Conservation (phyloP, 1,140 invertebrate species). For the Nephotettix cincticeps region DNA sequence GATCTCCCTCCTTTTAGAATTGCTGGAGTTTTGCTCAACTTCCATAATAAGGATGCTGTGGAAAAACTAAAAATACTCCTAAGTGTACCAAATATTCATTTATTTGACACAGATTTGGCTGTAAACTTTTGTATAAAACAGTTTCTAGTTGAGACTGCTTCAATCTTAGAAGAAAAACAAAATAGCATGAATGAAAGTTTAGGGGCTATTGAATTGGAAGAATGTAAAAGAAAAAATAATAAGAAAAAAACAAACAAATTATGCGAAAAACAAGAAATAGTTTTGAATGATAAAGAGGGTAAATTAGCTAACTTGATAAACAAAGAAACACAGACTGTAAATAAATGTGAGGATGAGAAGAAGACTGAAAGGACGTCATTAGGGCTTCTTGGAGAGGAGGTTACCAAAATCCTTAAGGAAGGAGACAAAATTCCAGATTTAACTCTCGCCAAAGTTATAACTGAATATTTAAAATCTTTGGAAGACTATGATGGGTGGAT, state of each 20-base stretch:
- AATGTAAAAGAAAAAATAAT: neutral
- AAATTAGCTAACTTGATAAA: neutral
- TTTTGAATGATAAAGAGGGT: no score
- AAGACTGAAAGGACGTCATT: neutral
- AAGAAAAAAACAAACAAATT: neutral
- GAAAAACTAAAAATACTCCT: constrained; percentile 50
- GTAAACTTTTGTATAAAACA: constrained; percentile 56
- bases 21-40: constrained; percentile 52
- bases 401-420: constrained; percentile 52
- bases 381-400: constrained; percentile 53
- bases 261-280: no score
- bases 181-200: neutral
- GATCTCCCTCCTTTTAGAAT: constrained; percentile 47
- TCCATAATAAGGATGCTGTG: constrained; percentile 45
- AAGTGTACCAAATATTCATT: constrained; percentile 49
- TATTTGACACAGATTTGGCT: constrained; percentile 54
- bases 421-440: constrained; percentile 56
- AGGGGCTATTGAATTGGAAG: neutral
- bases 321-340: constrained; percentile 12
- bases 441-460: constrained; percentile 54
- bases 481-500: constrained; percentile 56
- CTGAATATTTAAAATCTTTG: constrained; percentile 58
- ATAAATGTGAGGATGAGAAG: neutral
- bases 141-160: constrained; percentile 19
- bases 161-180: neutral